Conservation (phyloP, 2,888 invertebrate genomes). For the Parasteatoda lunata region DNA sequence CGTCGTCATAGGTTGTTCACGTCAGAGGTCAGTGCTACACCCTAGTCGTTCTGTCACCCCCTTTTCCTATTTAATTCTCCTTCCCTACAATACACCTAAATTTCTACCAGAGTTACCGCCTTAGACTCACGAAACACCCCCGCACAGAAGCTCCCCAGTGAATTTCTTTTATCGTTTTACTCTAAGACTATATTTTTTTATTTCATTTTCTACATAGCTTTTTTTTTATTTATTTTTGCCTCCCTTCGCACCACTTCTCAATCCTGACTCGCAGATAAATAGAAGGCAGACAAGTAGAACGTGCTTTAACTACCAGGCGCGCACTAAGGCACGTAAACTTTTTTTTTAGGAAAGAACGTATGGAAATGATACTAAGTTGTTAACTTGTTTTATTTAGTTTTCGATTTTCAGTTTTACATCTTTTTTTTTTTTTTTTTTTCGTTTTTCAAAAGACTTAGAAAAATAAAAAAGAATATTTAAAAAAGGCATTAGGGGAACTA, state of each 20-base stretch:
- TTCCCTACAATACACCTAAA: constrained; percentile 17
- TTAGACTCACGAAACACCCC: constrained; percentile 9
- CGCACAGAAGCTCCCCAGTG: constrained; percentile 4
- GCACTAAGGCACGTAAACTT: constrained; percentile 10
- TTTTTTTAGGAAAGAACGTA: constrained; percentile 19
- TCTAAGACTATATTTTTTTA: constrained; percentile 20
- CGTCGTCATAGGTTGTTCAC: constrained; percentile 63
- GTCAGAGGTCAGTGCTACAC: constrained; percentile 56
- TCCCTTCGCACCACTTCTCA: constrained; percentile 7
- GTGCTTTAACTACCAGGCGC: constrained; percentile 39
- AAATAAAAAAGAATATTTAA: too few relatives aligned
- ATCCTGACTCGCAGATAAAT: constrained; percentile 19
- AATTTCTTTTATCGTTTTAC: constrained; percentile 49
- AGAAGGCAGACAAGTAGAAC: constrained; percentile 37
- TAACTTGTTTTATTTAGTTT: constrained; percentile 40
- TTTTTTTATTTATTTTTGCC: constrained; percentile 33
- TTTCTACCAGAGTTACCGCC: constrained; percentile 42
- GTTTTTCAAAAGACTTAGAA: neutral
- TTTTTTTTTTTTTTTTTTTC: neutral
- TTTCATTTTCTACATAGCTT: constrained; percentile 9
- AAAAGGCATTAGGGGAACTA: too few relatives aligned
- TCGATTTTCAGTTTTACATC: constrained; percentile 1
- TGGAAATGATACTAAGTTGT: constrained; percentile 51
- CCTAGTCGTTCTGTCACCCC: constrained; percentile 22
- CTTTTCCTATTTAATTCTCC: constrained; percentile 51